Percentiles rank a stretch among this genome's conserved stretches.
Evolutionary conservation across 2,797 vertebrate species (phyloP).

Genomic region (Delichon dasypus): DNA sequence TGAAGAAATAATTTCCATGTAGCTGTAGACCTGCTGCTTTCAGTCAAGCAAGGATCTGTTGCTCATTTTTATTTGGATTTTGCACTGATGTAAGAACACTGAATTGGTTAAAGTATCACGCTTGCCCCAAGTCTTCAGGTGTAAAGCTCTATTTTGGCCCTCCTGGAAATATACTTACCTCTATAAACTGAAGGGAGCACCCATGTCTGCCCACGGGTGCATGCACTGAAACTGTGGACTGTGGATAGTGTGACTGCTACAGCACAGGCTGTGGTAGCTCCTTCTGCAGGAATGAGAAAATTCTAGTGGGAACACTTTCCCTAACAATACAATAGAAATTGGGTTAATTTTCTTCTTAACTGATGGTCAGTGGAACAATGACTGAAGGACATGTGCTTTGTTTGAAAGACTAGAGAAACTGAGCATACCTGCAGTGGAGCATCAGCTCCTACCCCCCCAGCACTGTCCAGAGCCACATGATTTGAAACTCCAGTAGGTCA

Average conservation of each 20-base stretch:
- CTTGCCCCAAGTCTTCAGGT: background rate
- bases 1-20: background rate
- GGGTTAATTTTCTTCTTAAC: background rate
- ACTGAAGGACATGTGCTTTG: fast-evolving
- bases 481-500: background rate
- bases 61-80: background rate
- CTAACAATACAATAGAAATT: background rate
- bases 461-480: background rate
- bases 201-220: background rate
- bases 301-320: background rate
- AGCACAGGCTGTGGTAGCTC: background rate
- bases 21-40: background rate
- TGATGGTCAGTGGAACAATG: background rate
- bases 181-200: background rate
- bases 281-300: background rate
- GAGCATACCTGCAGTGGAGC: background rate
- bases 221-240: background rate
- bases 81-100: background rate
- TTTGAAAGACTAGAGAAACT: background rate
- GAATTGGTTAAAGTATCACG: background rate
- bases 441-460: background rate
- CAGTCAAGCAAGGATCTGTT: background rate
- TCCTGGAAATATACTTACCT: background rate
- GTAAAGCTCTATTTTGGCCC: background rate
- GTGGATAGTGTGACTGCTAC: background rate